These are phyloP conservation scores for Tetheella fluctuosa DNA, from an alignment of 2,888 invertebrate genomes.

Conservation along the genomic window DNA sequence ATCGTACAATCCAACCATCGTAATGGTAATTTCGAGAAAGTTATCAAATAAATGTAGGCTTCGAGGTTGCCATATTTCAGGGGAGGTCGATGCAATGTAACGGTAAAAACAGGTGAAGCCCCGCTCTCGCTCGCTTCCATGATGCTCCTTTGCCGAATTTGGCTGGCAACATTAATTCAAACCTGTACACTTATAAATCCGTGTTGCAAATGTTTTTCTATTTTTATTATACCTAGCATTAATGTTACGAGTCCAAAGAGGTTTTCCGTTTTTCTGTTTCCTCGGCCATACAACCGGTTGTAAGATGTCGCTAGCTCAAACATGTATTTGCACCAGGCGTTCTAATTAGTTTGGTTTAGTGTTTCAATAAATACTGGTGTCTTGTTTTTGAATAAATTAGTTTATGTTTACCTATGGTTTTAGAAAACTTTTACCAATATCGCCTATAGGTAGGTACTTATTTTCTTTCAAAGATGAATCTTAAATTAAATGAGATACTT, in stretches of 20 bases:
- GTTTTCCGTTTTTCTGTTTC: constrained; percentile 26
- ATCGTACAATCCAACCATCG: constrained; percentile 29
- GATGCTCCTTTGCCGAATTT: constrained; percentile 26
- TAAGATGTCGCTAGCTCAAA: constrained; percentile 15
- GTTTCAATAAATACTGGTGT: background rate
- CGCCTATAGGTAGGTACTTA: too few relatives aligned
- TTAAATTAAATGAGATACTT: too few relatives aligned
- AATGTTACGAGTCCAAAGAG: constrained; percentile 5
- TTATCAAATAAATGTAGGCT: constrained; percentile 69
- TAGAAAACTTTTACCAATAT: too few relatives aligned
- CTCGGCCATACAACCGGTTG: constrained; percentile 20
- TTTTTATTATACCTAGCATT: constrained; percentile 36
- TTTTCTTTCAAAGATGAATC: too few relatives aligned
- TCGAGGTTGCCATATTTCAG: constrained; percentile 76
- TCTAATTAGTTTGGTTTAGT: background rate
- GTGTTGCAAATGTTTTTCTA: constrained; percentile 42
- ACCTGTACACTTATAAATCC: constrained; percentile 40
- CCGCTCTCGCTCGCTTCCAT: constrained; percentile 10
- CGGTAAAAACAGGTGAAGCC: constrained; percentile 59
- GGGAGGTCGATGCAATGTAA: constrained; percentile 59
- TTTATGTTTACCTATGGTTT: too few relatives aligned
- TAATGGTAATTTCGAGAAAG: constrained; percentile 54
- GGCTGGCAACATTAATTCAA: constrained; percentile 29
- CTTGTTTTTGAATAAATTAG: too few relatives aligned
- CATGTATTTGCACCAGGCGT: constrained; percentile 20